Conservation (phyloP, 2,113 vertebrate species). For the Bucco capensis region DNA sequence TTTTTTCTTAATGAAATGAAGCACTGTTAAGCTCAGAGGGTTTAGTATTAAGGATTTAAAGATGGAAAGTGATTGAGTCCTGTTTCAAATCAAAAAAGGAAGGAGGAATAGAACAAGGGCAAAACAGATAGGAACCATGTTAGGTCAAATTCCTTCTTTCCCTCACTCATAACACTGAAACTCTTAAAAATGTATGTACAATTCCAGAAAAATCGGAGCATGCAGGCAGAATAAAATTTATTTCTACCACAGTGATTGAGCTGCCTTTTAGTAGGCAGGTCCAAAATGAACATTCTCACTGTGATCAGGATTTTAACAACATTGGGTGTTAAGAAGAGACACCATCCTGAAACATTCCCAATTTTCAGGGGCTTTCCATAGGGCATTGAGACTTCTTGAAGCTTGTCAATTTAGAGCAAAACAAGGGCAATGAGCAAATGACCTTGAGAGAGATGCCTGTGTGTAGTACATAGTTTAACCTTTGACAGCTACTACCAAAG, state of each 20-base stretch:
- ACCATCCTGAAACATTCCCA: not conserved
- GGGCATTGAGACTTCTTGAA: not conserved
- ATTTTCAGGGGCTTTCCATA: not conserved
- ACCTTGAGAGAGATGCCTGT: not conserved
- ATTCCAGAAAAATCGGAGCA: not conserved
- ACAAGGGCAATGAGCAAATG: not conserved
- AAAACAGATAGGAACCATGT: not conserved
- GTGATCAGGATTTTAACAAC: not conserved
- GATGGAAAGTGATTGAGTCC: not conserved
- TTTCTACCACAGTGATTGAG: not conserved
- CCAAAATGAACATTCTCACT: not conserved
- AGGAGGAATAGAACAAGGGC: not conserved
- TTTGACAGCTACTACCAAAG: not conserved
- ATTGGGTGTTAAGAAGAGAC: not conserved
- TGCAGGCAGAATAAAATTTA: not conserved
- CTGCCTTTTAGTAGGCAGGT: not conserved
- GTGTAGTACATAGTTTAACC: not conserved
- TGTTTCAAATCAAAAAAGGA: not conserved
- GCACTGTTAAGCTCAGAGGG: not conserved
- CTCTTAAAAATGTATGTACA: not conserved
- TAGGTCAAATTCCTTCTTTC: not conserved
- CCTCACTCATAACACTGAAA: not conserved
- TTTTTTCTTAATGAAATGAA: not conserved
- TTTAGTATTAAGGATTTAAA: not conserved
- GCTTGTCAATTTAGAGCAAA: not conserved